These are phyloP conservation scores for Neosilurus mollespiculum DNA, from an alignment of 2,797 vertebrate genomes.

Conservation along the genomic window DNA sequence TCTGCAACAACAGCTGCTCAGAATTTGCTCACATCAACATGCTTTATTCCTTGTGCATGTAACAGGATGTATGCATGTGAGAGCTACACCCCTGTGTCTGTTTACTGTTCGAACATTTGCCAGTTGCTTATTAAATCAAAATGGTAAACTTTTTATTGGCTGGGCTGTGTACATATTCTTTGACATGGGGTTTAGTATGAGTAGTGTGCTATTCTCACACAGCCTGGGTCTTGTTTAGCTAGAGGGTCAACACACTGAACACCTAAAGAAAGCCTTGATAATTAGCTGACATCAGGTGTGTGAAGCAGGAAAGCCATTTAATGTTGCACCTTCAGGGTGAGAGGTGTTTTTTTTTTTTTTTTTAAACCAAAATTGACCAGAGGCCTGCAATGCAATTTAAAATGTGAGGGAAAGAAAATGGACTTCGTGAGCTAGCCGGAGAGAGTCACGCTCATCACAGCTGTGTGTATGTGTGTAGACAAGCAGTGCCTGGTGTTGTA, in stretches of 20 bases:
- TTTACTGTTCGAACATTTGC: no score
- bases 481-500: conserved; percentile 59
- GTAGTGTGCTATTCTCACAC: not conserved
- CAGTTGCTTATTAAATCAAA: no score
- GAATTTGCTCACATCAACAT: no score
- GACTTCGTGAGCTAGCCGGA: conserved; percentile 12
- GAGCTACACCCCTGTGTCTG: no score
- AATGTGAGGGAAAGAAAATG: not conserved
- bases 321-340: conserved; percentile 18
- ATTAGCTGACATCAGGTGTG: conserved; percentile 23
- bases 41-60: no score
- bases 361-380: conserved; percentile 2
- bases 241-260: not conserved
- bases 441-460: conserved; percentile 45
- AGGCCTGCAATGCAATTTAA: conserved; percentile 10
- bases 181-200: not conserved
- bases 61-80: no score
- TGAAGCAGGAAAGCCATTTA: conserved; percentile 16
- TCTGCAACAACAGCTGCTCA: no score
- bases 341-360: not conserved
- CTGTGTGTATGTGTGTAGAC: conserved; percentile 62
- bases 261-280: conserved; percentile 22
- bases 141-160: no score
- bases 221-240: not conserved
- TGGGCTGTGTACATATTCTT: not conserved